Base-by-base conservation (phyloP, 2,113 vertebrate species). In the Sinosuthora webbiana region DNA sequence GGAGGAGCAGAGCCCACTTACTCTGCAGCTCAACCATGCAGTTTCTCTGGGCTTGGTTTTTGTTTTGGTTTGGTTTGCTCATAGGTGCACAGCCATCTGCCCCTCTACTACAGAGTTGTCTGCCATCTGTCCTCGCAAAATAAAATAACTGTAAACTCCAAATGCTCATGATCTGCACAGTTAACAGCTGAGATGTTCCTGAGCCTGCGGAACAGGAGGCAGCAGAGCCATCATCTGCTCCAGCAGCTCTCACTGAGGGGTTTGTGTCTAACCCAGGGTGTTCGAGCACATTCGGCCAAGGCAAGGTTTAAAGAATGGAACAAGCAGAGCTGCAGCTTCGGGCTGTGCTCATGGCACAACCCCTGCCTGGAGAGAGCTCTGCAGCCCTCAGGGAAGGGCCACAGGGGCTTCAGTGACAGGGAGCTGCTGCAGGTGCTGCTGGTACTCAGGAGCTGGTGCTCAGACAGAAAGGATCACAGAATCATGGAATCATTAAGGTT, bases 91-190 rank as follows among this genome's bases (percentile, higher is more conserved):
- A 85, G 65, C 96, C 95, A 95, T 95, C 93, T 95, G 95, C 95
- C 94, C 95, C 67, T 94, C 84, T 85, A 69, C 94, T 89, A 71
- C 74, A 82, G 94, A 60, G 62, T 91, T 94, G 78, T 89, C 94
- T 96, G 90, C 96, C 96, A 96, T 96, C 96, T 97, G 96, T 91
- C 95, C 94, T 80, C 2, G 1, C 75, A 84, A 94, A 93, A 89
- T 73, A 97, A 96, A 94, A 94, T 93, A 89, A 79, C 93, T 90
- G 84, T 95, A 89, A 93, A 85, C 82, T 95, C 89, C 94, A 95
- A 93, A 80, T 95, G 94, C 84, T 95, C 70, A 22, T 59, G 92
- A 89, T 85, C 82, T 93, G 84, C 75, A 25, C 78, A 91, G 75
- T 74, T 91, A 95, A 93, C 91, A 94, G 82, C 95, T 94, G 96